A percentile compares a stretch with the other conserved stretches of the same genome.
These are phyloP conservation scores for Ernsta delagoae DNA, from an alignment of 2,888 invertebrate species.

Conservation along the genomic window DNA sequence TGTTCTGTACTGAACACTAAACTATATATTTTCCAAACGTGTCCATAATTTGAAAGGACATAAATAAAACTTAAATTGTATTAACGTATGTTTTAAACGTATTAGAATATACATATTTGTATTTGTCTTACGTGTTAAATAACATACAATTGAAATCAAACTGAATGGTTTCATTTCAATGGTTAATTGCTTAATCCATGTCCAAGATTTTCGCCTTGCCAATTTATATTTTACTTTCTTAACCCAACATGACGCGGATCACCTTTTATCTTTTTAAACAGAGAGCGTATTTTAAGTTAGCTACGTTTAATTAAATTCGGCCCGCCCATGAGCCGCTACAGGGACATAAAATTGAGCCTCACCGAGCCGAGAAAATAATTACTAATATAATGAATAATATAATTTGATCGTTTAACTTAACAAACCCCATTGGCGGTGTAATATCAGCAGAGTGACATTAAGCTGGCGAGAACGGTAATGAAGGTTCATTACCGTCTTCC, in stretches of 20 bases:
- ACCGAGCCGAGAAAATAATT: constrained; percentile 53
- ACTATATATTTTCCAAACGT: too few relatives aligned
- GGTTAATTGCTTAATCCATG: too few relatives aligned
- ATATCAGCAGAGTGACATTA: constrained; percentile 57
- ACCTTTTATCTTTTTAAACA: neutral
- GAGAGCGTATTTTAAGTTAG: constrained; percentile 12
- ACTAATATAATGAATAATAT: constrained; percentile 52
- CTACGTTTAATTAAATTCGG: constrained; percentile 32
- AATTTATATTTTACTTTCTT: too few relatives aligned
- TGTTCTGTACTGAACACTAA: too few relatives aligned
- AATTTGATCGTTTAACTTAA: constrained; percentile 55
- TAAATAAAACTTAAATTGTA: too few relatives aligned
- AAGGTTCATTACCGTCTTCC: constrained; percentile 8
- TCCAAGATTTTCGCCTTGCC: too few relatives aligned
- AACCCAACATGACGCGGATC: neutral
- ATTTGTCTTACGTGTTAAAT: too few relatives aligned
- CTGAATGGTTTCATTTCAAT: too few relatives aligned
- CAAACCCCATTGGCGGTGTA: constrained; percentile 61
- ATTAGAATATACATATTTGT: too few relatives aligned
- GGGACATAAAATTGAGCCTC: constrained; percentile 64
- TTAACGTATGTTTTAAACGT: too few relatives aligned
- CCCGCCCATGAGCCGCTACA: constrained; percentile 25
- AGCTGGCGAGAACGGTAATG: constrained; percentile 31
- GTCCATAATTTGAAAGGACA: too few relatives aligned
- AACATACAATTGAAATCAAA: too few relatives aligned